These are phyloP conservation scores for Ptychodera flava DNA, from an alignment of 35 echinoderm and acorn worm genomes.

Conservation along the genomic window DNA sequence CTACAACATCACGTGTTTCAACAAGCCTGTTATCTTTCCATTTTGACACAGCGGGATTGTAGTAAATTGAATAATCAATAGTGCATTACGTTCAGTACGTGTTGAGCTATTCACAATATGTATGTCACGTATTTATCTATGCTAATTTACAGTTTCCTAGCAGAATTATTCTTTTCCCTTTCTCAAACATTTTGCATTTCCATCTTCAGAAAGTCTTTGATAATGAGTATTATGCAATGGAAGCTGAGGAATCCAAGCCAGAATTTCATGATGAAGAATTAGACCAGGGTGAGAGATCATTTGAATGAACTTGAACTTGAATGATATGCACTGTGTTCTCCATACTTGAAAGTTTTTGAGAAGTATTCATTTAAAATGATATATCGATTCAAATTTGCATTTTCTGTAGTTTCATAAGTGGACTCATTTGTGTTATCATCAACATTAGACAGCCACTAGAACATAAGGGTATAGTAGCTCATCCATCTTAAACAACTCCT, in stretches of 20 bases:
- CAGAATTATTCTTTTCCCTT: neutral
- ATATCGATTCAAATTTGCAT: neutral
- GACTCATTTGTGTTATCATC: neutral
- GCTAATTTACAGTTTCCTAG: neutral
- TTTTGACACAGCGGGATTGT: too few relatives aligned
- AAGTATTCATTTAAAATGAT: neutral
- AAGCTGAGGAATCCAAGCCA: constrained; percentile 67
- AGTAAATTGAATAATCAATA: too few relatives aligned
- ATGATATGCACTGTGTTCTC: too few relatives aligned
- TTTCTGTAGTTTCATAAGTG: neutral
- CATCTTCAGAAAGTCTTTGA: constrained; percentile 91
- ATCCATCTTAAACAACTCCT: too few relatives aligned
- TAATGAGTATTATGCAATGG: constrained; percentile 58
- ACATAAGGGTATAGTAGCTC: too few relatives aligned
- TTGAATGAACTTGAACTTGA: too few relatives aligned
- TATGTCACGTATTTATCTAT: neutral
- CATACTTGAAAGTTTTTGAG: too few relatives aligned
- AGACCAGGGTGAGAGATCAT: constrained; percentile 35
- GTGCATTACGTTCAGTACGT: neutral
- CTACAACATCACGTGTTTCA: too few relatives aligned
- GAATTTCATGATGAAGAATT: constrained; percentile 79
- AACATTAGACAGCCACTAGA: too few relatives aligned
- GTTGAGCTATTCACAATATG: neutral
- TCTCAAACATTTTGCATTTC: too few relatives aligned
- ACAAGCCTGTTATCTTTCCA: too few relatives aligned